Percentiles rank a stretch among this genome's conserved stretches.
phyloP scores from a whole-genome alignment of 1,140 invertebrate genomes.

The Microplitis mediator region DNA sequence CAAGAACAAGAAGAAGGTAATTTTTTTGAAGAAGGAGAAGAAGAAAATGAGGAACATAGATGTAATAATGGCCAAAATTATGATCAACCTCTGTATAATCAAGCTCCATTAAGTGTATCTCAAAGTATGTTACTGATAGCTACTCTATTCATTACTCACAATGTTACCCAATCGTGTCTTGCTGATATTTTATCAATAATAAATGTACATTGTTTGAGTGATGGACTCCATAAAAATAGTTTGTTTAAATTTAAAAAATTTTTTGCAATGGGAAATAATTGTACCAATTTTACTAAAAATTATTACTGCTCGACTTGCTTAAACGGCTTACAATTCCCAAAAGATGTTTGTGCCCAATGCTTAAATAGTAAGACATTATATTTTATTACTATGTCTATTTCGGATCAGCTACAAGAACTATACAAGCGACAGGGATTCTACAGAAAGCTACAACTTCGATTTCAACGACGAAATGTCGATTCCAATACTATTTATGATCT shows the following conservation, averaged over 20 bases:
- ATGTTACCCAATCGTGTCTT: neutral
- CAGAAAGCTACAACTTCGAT: neutral
- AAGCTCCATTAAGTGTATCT: slow-evolving; percentile 1
- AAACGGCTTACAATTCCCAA: neutral
- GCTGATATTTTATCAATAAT: slow-evolving; percentile 12
- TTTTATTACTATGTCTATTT: neutral
- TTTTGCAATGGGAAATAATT: neutral
- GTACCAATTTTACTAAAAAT: neutral
- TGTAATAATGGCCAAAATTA: neutral
- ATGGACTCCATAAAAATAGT: slow-evolving; percentile 9
- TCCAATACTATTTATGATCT: slow-evolving; percentile 4
- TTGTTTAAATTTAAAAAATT: slow-evolving; percentile 18
- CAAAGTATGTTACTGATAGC: slow-evolving; percentile 19
- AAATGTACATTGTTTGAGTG: slow-evolving; percentile 4
- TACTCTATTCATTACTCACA: slow-evolving; percentile 14
- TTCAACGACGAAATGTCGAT: neutral
- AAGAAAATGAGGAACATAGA: neutral
- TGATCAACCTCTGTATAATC: neutral
- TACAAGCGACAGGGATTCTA: neutral
- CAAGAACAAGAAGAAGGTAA: neutral
- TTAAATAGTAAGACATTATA: neutral
- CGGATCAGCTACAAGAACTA: neutral
- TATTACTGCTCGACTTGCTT: slow-evolving; percentile 4
- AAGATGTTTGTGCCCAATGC: neutral
- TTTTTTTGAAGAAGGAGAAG: no score